phyloP scores from a whole-genome alignment of 2,797 vertebrate species.

The Todus mexicanus region DNA sequence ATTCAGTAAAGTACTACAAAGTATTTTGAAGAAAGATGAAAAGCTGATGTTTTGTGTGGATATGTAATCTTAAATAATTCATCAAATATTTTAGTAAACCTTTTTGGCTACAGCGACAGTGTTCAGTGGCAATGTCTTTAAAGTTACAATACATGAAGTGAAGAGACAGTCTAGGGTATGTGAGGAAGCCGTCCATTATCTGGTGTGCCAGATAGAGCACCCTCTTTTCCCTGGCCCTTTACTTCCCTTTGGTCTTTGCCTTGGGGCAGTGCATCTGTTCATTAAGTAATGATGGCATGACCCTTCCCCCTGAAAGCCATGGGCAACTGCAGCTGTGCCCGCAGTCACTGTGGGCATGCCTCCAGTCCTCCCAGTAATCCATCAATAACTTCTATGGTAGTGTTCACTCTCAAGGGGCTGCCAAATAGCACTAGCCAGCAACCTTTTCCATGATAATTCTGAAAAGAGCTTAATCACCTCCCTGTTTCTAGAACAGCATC shows the following conservation, averaged over 20 bases:
- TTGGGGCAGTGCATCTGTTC: background rate
- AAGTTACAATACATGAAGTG: background rate
- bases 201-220: background rate
- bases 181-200: background rate
- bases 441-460: background rate
- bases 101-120: background rate
- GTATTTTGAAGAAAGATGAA: background rate
- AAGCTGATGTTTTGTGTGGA: background rate
- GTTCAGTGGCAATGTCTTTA: background rate
- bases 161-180: background rate
- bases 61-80: background rate
- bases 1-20: background rate
- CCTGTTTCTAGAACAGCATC: background rate
- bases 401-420: background rate
- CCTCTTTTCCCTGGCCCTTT: background rate
- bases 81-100: background rate
- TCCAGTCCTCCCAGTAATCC: background rate
- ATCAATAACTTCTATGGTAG: background rate
- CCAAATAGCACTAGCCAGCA: background rate
- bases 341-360: rapidly evolving
- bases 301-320: background rate
- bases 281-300: background rate
- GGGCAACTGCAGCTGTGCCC: background rate
- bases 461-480: background rate
- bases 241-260: background rate